Evolutionary conservation across 1,140 invertebrate genomes (phyloP), one percentile per base, ranked within the genome.

Genomic region (Apis dorsata): DNA sequence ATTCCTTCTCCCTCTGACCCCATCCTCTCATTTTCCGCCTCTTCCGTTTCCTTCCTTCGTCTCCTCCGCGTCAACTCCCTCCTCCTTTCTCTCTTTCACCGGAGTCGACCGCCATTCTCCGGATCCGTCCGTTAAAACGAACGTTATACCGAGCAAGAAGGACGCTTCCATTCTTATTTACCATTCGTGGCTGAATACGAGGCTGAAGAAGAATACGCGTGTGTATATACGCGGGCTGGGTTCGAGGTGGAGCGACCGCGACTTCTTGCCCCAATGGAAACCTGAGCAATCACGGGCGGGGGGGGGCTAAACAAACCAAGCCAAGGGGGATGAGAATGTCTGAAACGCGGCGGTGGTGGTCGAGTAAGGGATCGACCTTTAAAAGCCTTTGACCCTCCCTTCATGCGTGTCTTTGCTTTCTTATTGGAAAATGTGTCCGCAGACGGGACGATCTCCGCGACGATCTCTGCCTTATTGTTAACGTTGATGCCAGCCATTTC

Each of bases 101-200:
- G n/a, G 2, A 17, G 44, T 49, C 17, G 74, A 65, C 66, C 84
- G 79, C 82, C 91, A 92, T 93, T 92, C 90, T 73, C 83, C 69
- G 82, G 83, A 90, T 91, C 90, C 90, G 34, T 77, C 73, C 49
- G 86, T 79, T 80, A 85, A 92, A 92, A 92, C 90, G 92, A 92
- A 91, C 89, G 89, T 87, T 90, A 89, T 89, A 88, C 86, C 84
- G 86, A 80, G 85, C 72, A 86, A 89, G 84, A 88, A 90, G 84
- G 85, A 90, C 76, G 81, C 71, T 44, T 44, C 86, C 86, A 92
- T 92, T 93, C 89, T 92, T 93, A 91, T 91, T 92, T 93, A 91
- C 89, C 85, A 91, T 93, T 92, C 91, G 79, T 79, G 59, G 70
- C 28, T 83, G 70, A 51, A 77, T 68, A 81, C 68, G 63, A 66